These are phyloP conservation scores for Ornithoptera priamus DNA, from an alignment of 2,888 invertebrate genomes.

Conservation along the genomic window DNA sequence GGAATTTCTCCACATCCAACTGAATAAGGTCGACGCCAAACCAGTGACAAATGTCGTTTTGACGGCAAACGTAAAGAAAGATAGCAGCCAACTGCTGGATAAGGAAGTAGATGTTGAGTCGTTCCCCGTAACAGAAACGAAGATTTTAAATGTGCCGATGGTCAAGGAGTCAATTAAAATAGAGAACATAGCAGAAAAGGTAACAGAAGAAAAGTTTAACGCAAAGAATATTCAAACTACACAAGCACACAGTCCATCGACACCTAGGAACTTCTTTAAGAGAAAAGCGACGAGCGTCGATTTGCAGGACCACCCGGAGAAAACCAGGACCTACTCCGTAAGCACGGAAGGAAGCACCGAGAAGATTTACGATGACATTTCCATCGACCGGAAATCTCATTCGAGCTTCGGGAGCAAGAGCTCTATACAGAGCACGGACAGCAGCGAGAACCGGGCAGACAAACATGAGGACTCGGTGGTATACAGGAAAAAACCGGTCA, in stretches of 20 bases:
- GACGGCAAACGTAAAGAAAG: slow-evolving; percentile 80
- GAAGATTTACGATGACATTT: slow-evolving; percentile 70
- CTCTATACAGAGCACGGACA: slow-evolving; percentile 72
- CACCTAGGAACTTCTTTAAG: slow-evolving; percentile 75
- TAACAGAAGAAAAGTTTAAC: slow-evolving; percentile 46
- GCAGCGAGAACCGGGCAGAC: slow-evolving; percentile 66
- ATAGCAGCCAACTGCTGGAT: slow-evolving; percentile 59
- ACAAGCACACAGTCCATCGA: slow-evolving; percentile 58
- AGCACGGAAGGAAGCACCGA: slow-evolving; percentile 71
- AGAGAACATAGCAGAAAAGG: slow-evolving; percentile 45
- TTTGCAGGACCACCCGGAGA: slow-evolving; percentile 67
- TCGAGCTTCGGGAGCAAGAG: slow-evolving; percentile 76
- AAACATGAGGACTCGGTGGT: slow-evolving; percentile 74
- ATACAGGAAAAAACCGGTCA: slow-evolving; percentile 78
- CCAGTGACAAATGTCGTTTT: slow-evolving; percentile 83
- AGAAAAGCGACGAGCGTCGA: slow-evolving; percentile 80
- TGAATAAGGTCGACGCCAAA: slow-evolving; percentile 84
- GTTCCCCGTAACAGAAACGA: slow-evolving; percentile 50
- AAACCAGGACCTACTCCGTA: slow-evolving; percentile 62
- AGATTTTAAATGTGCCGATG: slow-evolving; percentile 42
- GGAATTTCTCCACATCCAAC: slow-evolving; percentile 85
- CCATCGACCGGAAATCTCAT: slow-evolving; percentile 71
- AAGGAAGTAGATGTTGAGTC: slow-evolving; percentile 57
- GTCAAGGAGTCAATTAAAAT: slow-evolving; percentile 49
- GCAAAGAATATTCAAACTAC: slow-evolving; percentile 31